Evolutionary conservation across 2,888 invertebrate species (phyloP), one percentile per base, ranked within the genome.

Genomic region (Sialis lutaria): DNA sequence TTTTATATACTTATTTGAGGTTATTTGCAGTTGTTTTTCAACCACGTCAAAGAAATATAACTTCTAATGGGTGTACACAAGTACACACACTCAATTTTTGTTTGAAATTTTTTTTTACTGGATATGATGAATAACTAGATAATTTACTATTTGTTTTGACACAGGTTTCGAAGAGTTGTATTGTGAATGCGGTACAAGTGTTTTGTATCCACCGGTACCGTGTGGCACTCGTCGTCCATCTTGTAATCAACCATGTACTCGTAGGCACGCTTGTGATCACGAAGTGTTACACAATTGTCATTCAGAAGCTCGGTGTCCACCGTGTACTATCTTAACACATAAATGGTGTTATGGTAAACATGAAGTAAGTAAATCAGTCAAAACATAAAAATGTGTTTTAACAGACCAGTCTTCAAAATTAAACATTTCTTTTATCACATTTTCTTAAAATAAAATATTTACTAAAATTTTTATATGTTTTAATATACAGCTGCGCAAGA

Each of bases 171-270:
- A 89, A 46, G 96, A 97, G 67, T 67, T 96, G 45, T 76, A 77
- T 13, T 97, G 97, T 63, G 84, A 84, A 60, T 97, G 97, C 64
- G 95, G 96, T 6, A 72, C 77, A 0, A 78, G 82, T 53, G 86
- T 92, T 33, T 65, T 87, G 46, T 82, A 82, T 61, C 96, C 97
- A 2, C 97, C 97, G 0, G 79, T 97, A 44, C 79, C 88, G 0
- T 97, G 97, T 64, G 96, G 96, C 12, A 84, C 90, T 0, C 78
- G 79, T 50, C 81, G 82, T 4, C 96, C 96, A 0, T 65, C 72
- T 4, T 97, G 97, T 67, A 67, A 67, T 41, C 73, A 77, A 12
- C 79, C 81, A 0, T 97, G 96, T 64, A 72, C 76, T 1, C 74
- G 89, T 42, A 60, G 64, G 33, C 86, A 93, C 53, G 54, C 75